Percentiles rank a stretch among this genome's conserved stretches.
phyloP scores from a whole-genome alignment of 2,113 vertebrate species.

The Etia nguti region DNA sequence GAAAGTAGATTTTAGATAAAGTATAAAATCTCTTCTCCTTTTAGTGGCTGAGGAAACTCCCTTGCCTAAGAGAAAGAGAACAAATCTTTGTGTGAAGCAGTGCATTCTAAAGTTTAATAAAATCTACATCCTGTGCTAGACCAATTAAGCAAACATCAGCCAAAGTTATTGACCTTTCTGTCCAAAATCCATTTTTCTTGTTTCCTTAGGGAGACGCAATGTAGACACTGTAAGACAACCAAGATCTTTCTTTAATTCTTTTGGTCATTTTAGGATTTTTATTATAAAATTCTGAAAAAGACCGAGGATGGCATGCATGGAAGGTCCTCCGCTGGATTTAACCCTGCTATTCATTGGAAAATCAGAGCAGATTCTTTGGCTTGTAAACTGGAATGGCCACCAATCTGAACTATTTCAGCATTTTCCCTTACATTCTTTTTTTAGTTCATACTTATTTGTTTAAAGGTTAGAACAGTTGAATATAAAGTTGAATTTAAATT shows the following conservation, averaged over 20 bases:
- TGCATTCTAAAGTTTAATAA: neutral
- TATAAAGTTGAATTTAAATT: neutral
- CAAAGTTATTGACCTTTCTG: neutral
- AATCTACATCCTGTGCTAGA: neutral
- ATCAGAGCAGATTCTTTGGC: neutral
- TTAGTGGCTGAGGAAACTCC: neutral
- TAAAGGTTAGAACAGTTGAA: neutral
- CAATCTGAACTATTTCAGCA: neutral
- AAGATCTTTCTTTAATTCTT: neutral
- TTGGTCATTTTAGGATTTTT: neutral
- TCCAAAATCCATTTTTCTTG: neutral
- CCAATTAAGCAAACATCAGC: neutral
- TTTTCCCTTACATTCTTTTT: neutral
- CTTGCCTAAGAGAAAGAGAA: neutral
- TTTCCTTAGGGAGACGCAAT: neutral
- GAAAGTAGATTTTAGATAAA: neutral
- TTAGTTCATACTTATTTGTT: neutral
- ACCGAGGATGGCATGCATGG: neutral
- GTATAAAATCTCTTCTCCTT: neutral
- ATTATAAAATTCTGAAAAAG: neutral
- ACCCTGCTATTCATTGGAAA: neutral
- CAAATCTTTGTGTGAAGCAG: neutral
- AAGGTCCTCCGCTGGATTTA: neutral
- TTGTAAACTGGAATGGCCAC: neutral
- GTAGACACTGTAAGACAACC: neutral